Conservation (phyloP, 2,888 invertebrate species). For the Gisinianus flammeolus region DNA sequence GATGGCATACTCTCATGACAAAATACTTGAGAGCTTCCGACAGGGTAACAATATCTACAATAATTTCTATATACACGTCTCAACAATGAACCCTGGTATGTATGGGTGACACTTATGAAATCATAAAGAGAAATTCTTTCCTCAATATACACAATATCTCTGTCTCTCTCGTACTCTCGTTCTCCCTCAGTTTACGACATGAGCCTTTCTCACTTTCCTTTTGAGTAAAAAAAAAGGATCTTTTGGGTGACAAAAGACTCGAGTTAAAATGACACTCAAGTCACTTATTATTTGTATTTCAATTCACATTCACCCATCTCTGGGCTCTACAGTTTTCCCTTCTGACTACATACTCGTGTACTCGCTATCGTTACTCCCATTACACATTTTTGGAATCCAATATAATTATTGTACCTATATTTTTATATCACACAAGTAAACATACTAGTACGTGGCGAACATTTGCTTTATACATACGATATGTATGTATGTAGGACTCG, state of each 20-base stretch:
- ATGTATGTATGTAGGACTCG: too few species aligned
- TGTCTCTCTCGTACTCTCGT: not conserved
- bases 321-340: not conserved
- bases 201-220: not conserved
- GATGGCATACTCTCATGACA: not conserved
- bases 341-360: not conserved
- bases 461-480: too few species aligned
- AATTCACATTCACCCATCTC: not conserved
- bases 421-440: too few species aligned
- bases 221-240: not conserved
- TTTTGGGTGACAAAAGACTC: conserved; percentile 32
- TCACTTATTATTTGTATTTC: not conserved
- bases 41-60: conserved; percentile 27
- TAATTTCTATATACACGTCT: conserved; percentile 35
- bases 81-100: conserved; percentile 19
- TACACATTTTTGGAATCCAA: too few species aligned
- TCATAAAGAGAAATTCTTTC: conserved; percentile 29
- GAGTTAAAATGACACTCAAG: conserved; percentile 20
- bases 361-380: too few species aligned
- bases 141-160: not conserved
- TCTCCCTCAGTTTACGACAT: not conserved
- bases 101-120: conserved; percentile 39
- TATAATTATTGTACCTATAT: too few species aligned
- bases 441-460: too few species aligned
- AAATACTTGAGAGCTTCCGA: not conserved